Percentiles rank a stretch among this genome's conserved stretches.
Evolutionary conservation across 2,888 invertebrate genomes (phyloP).

Genomic region (Hypena proboscidalis): DNA sequence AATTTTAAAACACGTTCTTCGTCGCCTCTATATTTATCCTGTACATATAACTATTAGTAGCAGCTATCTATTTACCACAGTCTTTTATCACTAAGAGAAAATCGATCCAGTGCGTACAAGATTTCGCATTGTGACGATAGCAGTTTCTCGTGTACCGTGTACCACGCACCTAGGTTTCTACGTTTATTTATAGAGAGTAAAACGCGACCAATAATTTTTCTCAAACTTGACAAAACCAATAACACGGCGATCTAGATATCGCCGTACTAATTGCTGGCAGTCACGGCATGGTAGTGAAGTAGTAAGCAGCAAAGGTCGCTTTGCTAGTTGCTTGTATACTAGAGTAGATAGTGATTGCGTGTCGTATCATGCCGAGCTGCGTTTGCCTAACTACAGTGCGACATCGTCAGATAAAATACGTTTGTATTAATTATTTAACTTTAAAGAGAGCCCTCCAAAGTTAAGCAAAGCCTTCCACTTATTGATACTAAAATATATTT

Average conservation of each 20-base stretch:
- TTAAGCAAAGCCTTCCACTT: no score
- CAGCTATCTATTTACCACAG: no score
- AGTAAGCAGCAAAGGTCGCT: slow-evolving; percentile 63
- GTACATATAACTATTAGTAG: no score
- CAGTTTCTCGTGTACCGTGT: no score
- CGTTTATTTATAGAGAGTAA: not conserved
- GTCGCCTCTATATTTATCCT: no score
- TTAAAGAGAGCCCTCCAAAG: no score
- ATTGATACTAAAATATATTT: no score
- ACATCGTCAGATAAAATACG: slow-evolving; percentile 14
- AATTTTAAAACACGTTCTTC: no score
- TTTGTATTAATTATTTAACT: slow-evolving; percentile 6
- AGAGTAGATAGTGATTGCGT: slow-evolving; percentile 57
- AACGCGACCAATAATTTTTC: not conserved
- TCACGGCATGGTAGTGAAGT: slow-evolving; percentile 60
- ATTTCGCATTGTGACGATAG: no score
- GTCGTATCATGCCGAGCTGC: slow-evolving; percentile 41
- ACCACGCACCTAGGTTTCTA: no score
- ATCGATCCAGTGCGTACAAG: no score
- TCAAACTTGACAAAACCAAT: slow-evolving; percentile 26
- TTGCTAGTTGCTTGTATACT: slow-evolving; percentile 51
- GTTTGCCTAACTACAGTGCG: slow-evolving; percentile 19
- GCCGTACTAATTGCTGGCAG: slow-evolving; percentile 55
- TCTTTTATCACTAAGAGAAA: no score
- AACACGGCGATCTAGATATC: slow-evolving; percentile 48